Evolutionary conservation across 2,797 vertebrate species (phyloP), one percentile per base, ranked within the genome.

Genomic region (Acropternis orthonyx): DNA sequence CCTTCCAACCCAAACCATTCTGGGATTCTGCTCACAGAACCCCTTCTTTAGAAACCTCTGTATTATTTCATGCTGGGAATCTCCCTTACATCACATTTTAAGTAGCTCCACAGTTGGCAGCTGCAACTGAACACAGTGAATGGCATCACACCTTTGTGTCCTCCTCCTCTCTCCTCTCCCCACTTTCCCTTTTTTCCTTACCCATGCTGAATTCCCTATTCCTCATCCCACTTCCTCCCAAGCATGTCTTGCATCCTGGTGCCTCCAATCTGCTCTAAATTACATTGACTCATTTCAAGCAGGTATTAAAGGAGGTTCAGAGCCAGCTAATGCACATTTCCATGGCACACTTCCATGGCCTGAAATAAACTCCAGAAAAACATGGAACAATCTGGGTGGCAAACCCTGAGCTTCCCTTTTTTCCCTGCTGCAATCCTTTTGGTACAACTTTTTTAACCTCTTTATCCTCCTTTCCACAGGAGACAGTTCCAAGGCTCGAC

Each of bases 311-410:
- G 78, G 68, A 49, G 34, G 27, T 89, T 56, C 73, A 43, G 90
- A 83, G 85, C 91, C 91, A 94, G 87, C 30, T 79, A 92, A 62
- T 30, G 68, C 89, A 77, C 68, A 6, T 36, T 65, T 88, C 85
- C 56, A 12, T 93, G 95, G 91, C 91, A 89, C 4, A 0, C 30
- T 91, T 93, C 87, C 93, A 92, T 4, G 54, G 69, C 95, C 93
- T 86, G 73, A 92, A 93, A 92, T 78, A 89, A 95, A 94, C 92
- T 87, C 79, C 8, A 16, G 54, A 34, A 72, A 83, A 82, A 37
- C 79, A 78, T 3, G 10, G 68, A 78, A 20, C 37, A 30, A 19
- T 19, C 51, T 52, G 44, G 41, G 0, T 17, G 49, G 55, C 69
- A 15, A 27, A 69, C 41, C 32, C 76, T 24, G 18, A 63, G 75